Evolutionary conservation across 2,888 invertebrate species (phyloP), one percentile per base, ranked within the genome.

Genomic region (Marronus borbonicus): DNA sequence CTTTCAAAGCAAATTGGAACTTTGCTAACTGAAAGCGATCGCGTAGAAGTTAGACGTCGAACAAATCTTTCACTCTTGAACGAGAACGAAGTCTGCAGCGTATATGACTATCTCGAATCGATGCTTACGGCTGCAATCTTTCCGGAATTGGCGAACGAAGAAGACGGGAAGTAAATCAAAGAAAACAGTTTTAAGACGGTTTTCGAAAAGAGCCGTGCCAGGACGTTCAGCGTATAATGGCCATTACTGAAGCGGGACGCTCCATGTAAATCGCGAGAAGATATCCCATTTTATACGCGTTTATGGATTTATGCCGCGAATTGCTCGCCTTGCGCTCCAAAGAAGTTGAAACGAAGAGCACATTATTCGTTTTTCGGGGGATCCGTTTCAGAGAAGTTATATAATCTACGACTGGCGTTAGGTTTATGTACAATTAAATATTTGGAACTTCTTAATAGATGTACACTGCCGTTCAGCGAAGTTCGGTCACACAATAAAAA

Each of bases 191-290:
- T 17, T 58, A 58, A 58, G 20, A 58, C 55, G n/a, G 20, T 58
- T 58, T 17, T 58, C 8, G 8, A 58, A 58, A 20, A 20, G 55
- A 20, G 55, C 55, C 55, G 55, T 58, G 20, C 10, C 55, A 58
- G 7, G 55, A 58, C 20, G 20, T 58, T 58, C 55, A 44, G 8
- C 55, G 55, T 58, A 58, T 62, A 62, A 62, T 62, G 62, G 62
- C 62, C 62, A 62, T 62, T 62, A 62, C 62, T 8, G 62, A 49
- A 50, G 12, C 50, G 28, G 50, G 24, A 24, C 49, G 50, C 14
- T 49, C 52, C 68, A 50, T 68, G 68, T 68, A 68, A 68, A 68
- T 68, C 68, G 49, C 39, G 20, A 66, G 39, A 28, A 68, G 49
- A 50, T 68, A 50, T 50, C 68, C 44, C 68, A 28, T 68, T 62